Evolutionary conservation across 1,140 invertebrate species (phyloP), one percentile per base, ranked within the genome.

Genomic region (Notospermus geniculatus): DNA sequence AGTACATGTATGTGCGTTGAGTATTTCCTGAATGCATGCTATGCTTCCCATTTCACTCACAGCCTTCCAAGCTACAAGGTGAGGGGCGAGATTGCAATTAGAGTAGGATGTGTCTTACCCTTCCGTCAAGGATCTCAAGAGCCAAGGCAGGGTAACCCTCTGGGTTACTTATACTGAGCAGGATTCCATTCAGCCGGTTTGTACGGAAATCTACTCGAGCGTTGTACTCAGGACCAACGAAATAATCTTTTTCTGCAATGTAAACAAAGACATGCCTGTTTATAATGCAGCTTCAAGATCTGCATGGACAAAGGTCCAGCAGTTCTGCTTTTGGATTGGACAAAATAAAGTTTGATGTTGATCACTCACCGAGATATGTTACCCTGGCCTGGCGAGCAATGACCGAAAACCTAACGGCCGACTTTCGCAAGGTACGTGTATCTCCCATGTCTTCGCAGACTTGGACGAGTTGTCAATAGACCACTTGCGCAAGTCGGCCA

Each of bases 191-290:
- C 54, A 88, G 82, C 76, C 92, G 89, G 1, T 88, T 88, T 7
- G 91, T 94, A 64, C 90, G 84, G 75, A 95, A 95, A 75, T 94
- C 89, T 39, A 95, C 80, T 70, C 88, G 85, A 28, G 95, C 75
- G 66, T 92, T 89, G 41, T 90, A 79, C 25, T 86, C 79, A 43
- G 83, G 83, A 28, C 87, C 87, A 11, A 92, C 82, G 65, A 87
- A 85, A 71, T 90, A 91, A 65, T 88, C 84, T 64, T 85, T 84
- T 71, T 86, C 90, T 91, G 70, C 13, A 83, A 84, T 11, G 28
- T 46, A 70, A 65, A 27, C 17, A 56, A 27, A 43, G 27, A n/a
- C 29, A 63, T 32, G 30, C 54, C 27, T 28, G 30, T 22, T 23
- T 27, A 64, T 59, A 59, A 11, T 28, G 54, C 5, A 61, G 19